Evolutionary conservation across 2,797 vertebrate genomes (phyloP), one percentile per base, ranked within the genome.

Genomic region (Morus bassanus): DNA sequence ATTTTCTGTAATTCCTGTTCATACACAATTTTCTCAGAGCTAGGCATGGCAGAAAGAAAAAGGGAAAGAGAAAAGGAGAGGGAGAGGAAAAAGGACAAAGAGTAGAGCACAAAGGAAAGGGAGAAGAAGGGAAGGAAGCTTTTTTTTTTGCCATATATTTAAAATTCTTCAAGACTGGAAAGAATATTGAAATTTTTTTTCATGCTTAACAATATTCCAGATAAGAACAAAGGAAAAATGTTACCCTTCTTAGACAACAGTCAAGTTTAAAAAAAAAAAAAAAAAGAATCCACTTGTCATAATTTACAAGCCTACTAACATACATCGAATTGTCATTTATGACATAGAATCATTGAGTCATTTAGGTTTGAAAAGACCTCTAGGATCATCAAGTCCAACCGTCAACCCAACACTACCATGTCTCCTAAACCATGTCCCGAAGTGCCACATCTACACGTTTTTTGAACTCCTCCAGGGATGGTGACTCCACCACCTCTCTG

Each of bases 1-100:
- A 35, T 80, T 92, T 94, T 77, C 75, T 94, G 31, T 70, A 85
- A 77, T 83, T 93, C 56, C 16, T 91, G 59, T 81, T 88, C 64
- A 91, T 80, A 86, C 7, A 12, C 31, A 60, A 3, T 78, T 88
- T 91, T 45, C n/a, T 92, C 41, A 27, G 37, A 95, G 30, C 28
- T 65, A 82, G 41, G 35, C 37, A 88, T 6, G 85, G 45, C 18
- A 45, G 53, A 72, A 80, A 18, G 39, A 35, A 18, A 37, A 35
- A 56, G 11, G 9, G 48, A 25, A 27, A 27, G 51, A 27, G 13
- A 43, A 33, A 23, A 4, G 8, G 11, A 85, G 53, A 67, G 22
- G 39, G 33, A 73, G 16, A 74, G 13, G 30, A 28, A 21, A 13
- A 56, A 31, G 14, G 13, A 46, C 56, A 73, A 53, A 10, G 9